Evolutionary conservation across 2,888 invertebrate genomes (phyloP), one percentile per base, ranked within the genome.

Genomic region (Scotopteryx bipunctaria): DNA sequence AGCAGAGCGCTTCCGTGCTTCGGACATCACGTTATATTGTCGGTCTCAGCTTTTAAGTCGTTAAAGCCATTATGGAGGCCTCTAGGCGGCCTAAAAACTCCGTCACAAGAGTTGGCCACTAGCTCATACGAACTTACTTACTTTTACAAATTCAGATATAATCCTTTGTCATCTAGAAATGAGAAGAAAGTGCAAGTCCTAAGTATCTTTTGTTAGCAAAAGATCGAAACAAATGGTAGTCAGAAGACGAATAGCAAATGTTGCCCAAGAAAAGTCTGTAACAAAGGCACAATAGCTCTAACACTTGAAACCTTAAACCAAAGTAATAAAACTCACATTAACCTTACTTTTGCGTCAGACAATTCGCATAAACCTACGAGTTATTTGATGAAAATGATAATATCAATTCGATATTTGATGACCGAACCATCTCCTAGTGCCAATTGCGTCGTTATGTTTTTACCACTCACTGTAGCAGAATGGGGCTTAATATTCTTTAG

Each of bases 371-470:
- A 45, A 32, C 33, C 23, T 40, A 35, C 23, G 35, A 23, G 14
- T 36, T 17, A 37, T 46, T 31, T 46, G 15, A 46, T 38, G 37
- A 17, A 13, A 31, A 45, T 42, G 35, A 37, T 49, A 33, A 36
- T 44, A 42, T 47, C 53, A 44, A 48, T 59, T 38, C 48, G 13
- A 47, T 53, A 43, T 56, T 59, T 55, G 53, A 53, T 55, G 43
- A 33, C 50, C 43, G 29, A 35, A 46, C 52, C 45, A 32, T 51
- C 45, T 43, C 57, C 55, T 53, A 59, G 45, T 53, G 42, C 50
- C 61, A 62, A 61, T 61, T 57, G 51, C 43, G 60, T 64, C 63
- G 63, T 66, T 62, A 67, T 64, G 29, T 62, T 63, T 67, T 63
- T 65, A 59, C 46, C 53, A 56, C 59, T 61, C 47, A 54, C 37